These are phyloP conservation scores for Paedocypris micromegethes DNA, from an alignment of 2,797 vertebrate species.

Conservation along the genomic window DNA sequence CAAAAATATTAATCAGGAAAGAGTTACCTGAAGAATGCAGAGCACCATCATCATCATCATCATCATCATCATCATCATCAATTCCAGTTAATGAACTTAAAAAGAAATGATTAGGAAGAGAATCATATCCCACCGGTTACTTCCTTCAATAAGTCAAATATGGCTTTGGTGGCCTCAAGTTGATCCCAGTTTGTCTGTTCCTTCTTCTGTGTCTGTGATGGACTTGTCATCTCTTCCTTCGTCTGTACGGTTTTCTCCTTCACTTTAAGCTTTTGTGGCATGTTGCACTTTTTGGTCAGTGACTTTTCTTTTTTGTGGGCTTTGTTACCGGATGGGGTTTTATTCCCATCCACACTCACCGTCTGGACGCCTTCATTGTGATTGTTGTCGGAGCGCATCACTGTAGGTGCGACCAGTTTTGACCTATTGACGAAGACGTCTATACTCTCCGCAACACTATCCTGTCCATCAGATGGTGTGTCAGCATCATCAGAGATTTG, in stretches of 20 bases:
- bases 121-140: constrained; percentile 65
- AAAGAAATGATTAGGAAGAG: constrained; percentile 8
- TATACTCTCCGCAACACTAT: constrained; percentile 44
- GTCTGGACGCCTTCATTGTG: constrained; percentile 12
- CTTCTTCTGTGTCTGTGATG: constrained; percentile 49
- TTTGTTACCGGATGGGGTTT: constrained; percentile 19
- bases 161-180: constrained; percentile 65
- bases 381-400: constrained; percentile 20
- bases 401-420: constrained; percentile 46
- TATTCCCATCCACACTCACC: neutral
- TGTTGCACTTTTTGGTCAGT: constrained; percentile 44
- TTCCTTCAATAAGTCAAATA: constrained; percentile 74
- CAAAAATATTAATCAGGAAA: constrained; percentile 64
- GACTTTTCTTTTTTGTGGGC: constrained; percentile 57
- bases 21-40: constrained; percentile 63
- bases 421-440: constrained; percentile 53
- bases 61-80: neutral
- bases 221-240: constrained; percentile 45
- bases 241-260: constrained; percentile 50
- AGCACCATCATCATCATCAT: neutral
- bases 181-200: constrained; percentile 56
- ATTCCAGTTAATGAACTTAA: neutral
- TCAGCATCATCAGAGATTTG: constrained; percentile 1
- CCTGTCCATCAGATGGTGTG: neutral
- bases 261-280: constrained; percentile 44